Evolutionary conservation across 2,113 vertebrate genomes (phyloP).

Genomic region (Myotis yumanensis): DNA sequence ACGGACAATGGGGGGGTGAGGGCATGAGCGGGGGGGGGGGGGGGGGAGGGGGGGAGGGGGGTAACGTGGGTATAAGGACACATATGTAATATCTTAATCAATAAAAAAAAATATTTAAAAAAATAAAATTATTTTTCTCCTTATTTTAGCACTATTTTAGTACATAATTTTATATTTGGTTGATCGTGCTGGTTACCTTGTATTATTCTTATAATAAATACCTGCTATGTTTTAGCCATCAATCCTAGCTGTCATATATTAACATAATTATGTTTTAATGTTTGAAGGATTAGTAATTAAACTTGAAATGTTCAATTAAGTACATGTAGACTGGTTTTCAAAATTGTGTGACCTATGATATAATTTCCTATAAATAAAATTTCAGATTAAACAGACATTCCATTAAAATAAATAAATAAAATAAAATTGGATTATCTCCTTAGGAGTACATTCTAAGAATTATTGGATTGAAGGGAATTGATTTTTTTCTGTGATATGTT

Average conservation of each 20-base stretch:
- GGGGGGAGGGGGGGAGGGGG: too few relatives aligned
- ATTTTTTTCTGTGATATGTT: constrained; percentile 1
- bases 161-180: not conserved
- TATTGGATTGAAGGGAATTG: constrained; percentile 7
- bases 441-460: not conserved
- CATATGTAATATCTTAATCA: too few relatives aligned
- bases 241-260: not conserved
- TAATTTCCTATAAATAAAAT: constrained; percentile 40
- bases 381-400: not conserved
- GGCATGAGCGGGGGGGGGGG: too few relatives aligned
- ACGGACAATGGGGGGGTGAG: too few relatives aligned
- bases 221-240: constrained; percentile 1
- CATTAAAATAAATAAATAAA: too few relatives aligned
- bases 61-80: too few relatives aligned
- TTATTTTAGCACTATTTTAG: not conserved
- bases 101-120: too few relatives aligned
- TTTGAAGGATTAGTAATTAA: constrained; percentile 35
- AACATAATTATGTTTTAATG: not conserved
- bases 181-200: not conserved
- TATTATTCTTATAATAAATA: not conserved
- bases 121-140: not conserved
- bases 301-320: not conserved
- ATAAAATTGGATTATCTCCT: constrained; percentile 3
- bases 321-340: not conserved
- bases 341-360: constrained; percentile 9